Conservation (phyloP, 2,888 invertebrate species). For the Phania funesta region DNA sequence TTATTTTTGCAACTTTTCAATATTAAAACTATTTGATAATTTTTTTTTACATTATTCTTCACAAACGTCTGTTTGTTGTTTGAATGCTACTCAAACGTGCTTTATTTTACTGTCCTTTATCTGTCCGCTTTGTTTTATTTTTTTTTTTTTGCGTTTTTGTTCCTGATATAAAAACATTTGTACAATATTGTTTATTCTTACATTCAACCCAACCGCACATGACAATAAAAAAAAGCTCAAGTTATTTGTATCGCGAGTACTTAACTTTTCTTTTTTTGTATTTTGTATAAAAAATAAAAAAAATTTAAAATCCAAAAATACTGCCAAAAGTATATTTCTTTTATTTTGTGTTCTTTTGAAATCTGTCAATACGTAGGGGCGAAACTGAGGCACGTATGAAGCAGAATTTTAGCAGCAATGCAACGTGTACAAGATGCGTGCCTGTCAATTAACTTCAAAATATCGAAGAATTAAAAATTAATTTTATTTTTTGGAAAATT, state of each 20-base stretch:
- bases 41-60: background rate
- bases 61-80: background rate
- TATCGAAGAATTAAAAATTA: background rate
- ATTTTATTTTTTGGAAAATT: background rate
- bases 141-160: too few species aligned
- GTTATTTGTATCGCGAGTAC: slow-evolving; percentile 9
- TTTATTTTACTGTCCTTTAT: slow-evolving; percentile 46
- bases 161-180: background rate
- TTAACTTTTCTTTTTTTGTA: slow-evolving; percentile 25
- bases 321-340: slow-evolving; percentile 18
- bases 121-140: background rate
- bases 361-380: slow-evolving; percentile 10
- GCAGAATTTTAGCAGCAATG: background rate
- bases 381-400: slow-evolving; percentile 41
- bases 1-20: too few species aligned
- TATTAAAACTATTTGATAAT: background rate
- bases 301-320: background rate
- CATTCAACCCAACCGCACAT: slow-evolving; percentile 44
- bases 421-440: background rate
- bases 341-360: background rate
- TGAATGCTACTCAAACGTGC: slow-evolving; percentile 54
- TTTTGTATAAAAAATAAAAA: slow-evolving; percentile 5
- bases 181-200: slow-evolving; percentile 20
- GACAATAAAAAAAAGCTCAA: slow-evolving; percentile 38
- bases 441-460: slow-evolving; percentile 20